Conservation (phyloP, 2,797 vertebrate species). For the Paratrypauchen microcephalus region DNA sequence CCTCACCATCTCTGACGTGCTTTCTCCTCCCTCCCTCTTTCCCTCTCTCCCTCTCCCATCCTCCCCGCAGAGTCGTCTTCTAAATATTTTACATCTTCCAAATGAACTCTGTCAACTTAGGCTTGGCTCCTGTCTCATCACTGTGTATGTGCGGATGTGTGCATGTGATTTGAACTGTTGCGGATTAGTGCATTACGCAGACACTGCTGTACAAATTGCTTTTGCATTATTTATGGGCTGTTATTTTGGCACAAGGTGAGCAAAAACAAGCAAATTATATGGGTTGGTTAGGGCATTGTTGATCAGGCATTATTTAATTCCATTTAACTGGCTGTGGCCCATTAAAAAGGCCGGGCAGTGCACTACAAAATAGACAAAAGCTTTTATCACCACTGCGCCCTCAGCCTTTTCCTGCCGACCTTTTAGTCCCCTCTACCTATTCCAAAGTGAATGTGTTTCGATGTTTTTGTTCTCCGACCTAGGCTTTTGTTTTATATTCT, state of each 20-base stretch:
- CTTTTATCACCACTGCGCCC: constrained; percentile 10
- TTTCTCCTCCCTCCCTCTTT: constrained; percentile 36
- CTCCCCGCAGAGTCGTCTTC: constrained; percentile 59
- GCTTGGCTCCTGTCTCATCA: constrained; percentile 50
- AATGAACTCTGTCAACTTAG: constrained; percentile 69
- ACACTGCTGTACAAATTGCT: constrained; percentile 24
- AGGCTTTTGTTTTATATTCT: constrained; percentile 25
- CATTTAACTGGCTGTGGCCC: constrained; percentile 8
- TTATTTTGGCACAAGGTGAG: constrained; percentile 20
- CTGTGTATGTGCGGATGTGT: constrained; percentile 32
- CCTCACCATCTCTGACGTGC: constrained; percentile 48
- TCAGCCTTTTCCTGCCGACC: constrained; percentile 9
- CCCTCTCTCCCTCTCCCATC: constrained; percentile 49
- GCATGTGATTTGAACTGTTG: constrained; percentile 28
- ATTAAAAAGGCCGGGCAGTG: constrained; percentile 17
- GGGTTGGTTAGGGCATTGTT: constrained; percentile 7
- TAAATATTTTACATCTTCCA: constrained; percentile 75
- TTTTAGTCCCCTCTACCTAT: background rate
- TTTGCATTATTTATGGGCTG: constrained; percentile 19
- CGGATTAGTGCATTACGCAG: constrained; percentile 17
- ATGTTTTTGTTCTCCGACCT: constrained; percentile 3
- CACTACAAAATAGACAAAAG: constrained; percentile 9
- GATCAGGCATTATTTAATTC: constrained; percentile 13
- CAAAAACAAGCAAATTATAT: constrained; percentile 22
- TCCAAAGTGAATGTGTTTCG: constrained; percentile 11